These are phyloP conservation scores for Alauda arvensis DNA, from an alignment of 2,797 vertebrate species.

Conservation along the genomic window DNA sequence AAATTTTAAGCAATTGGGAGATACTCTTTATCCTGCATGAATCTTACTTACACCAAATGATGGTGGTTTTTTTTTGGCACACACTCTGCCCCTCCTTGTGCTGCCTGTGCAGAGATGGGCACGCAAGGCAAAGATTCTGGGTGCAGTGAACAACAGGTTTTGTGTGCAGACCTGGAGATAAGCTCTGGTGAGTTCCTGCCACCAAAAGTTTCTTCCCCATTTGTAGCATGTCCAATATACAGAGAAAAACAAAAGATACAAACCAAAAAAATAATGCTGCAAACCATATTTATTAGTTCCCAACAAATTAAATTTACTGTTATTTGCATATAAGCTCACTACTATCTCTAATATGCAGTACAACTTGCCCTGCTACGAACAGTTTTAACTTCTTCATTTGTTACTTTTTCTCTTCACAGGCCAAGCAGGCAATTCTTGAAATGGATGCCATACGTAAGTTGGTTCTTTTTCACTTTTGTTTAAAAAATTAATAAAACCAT, in stretches of 20 bases:
- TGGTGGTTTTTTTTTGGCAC: not conserved
- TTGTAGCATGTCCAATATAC: fast-evolving
- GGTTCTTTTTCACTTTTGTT: not conserved
- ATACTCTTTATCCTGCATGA: not conserved
- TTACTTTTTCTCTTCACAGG: slow-evolving; percentile 74
- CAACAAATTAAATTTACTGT: not conserved
- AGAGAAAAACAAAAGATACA: not conserved
- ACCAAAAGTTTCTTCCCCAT: not conserved
- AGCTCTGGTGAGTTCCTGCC: not conserved
- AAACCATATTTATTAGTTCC: not conserved
- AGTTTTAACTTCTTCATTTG: not conserved
- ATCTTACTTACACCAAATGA: not conserved
- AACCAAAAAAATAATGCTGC: not conserved
- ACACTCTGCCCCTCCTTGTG: not conserved
- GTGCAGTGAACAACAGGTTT: not conserved
- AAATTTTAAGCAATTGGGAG: not conserved
- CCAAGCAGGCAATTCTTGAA: slow-evolving; percentile 96
- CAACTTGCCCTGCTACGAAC: not conserved
- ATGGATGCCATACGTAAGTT: slow-evolving; percentile 97
- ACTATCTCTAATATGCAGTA: not conserved
- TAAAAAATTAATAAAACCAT: not conserved
- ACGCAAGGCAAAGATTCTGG: not conserved
- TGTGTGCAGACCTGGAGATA: not conserved
- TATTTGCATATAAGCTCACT: not conserved
- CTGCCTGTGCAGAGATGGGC: not conserved